Percentiles rank a stretch among this genome's conserved stretches.
Evolutionary conservation across 2,888 invertebrate genomes (phyloP).

Genomic region (Resseliella maxima): DNA sequence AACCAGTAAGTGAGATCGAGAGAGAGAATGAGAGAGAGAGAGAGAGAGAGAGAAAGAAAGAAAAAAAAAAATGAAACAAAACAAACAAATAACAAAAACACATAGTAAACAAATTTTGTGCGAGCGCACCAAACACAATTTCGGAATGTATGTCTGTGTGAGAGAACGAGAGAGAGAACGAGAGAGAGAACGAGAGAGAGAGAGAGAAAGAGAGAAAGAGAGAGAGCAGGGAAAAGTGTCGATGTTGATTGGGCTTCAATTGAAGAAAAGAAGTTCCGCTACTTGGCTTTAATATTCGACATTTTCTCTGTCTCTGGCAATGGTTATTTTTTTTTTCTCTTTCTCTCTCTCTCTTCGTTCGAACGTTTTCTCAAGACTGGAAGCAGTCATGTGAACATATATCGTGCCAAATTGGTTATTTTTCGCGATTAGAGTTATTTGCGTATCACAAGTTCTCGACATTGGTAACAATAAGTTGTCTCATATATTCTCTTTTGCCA

Average conservation of each 20-base stretch:
- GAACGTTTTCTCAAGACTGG: not conserved
- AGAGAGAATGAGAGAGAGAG: too few relatives aligned
- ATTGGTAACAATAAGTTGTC: slow-evolving; percentile 24
- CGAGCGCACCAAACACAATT: not conserved
- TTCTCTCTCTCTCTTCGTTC: not conserved
- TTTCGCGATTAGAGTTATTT: slow-evolving; percentile 48
- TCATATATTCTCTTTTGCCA: not conserved
- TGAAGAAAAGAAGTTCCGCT: slow-evolving; percentile 28
- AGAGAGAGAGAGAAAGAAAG: not conserved
- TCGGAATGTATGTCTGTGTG: not conserved
- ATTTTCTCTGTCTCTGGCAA: not conserved
- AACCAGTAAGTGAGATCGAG: too few relatives aligned
- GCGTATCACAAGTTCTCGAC: slow-evolving; percentile 44
- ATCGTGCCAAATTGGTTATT: slow-evolving; percentile 34
- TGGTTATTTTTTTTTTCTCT: too few relatives aligned
- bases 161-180: too few relatives aligned
- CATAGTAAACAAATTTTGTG: not conserved
- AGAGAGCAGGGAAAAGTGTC: not conserved
- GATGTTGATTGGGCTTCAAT: slow-evolving; percentile 41
- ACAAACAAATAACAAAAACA: too few relatives aligned
- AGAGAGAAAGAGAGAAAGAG: not conserved
- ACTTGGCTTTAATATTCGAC: not conserved
- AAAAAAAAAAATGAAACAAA: too few relatives aligned
- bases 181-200: too few relatives aligned
- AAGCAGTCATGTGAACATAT: slow-evolving; percentile 50